These are phyloP conservation scores for Hirudo medicinalis DNA, from an alignment of 1,140 invertebrate genomes.

Conservation along the genomic window DNA sequence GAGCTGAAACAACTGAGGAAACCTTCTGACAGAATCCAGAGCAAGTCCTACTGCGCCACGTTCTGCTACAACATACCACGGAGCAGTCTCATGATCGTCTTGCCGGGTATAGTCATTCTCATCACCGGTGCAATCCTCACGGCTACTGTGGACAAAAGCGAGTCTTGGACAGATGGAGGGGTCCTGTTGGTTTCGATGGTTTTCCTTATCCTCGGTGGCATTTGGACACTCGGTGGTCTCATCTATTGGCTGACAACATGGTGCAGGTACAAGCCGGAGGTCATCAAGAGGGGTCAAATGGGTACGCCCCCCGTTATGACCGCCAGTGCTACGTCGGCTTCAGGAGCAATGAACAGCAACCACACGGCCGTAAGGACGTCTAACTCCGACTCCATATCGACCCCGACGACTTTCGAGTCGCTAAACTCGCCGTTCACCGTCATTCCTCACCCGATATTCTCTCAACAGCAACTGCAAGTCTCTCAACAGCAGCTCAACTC, in stretches of 20 bases:
- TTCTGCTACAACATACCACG: constrained; percentile 15
- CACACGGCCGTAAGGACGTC: neutral
- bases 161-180: constrained; percentile 1
- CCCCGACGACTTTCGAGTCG: neutral
- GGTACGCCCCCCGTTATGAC: neutral
- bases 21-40: neutral
- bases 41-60: neutral
- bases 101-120: constrained; percentile 8
- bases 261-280: constrained; percentile 6
- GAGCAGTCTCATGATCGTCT: constrained; percentile 6
- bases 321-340: neutral
- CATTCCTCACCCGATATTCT: neutral
- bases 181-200: neutral
- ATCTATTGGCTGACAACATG: neutral
- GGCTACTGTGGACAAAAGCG: neutral
- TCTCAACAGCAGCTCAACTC: neutral
- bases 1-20: neutral
- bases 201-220: constrained; percentile 11
- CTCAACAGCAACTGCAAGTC: neutral
- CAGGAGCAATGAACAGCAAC: neutral
- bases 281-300: too few relatives aligned
- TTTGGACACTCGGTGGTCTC: constrained; percentile 6
- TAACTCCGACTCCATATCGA: neutral
- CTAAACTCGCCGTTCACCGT: neutral
- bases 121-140: constrained; percentile 8